These are phyloP conservation scores for Apteryx owenii DNA, from an alignment of 2,113 vertebrate genomes.

Conservation along the genomic window DNA sequence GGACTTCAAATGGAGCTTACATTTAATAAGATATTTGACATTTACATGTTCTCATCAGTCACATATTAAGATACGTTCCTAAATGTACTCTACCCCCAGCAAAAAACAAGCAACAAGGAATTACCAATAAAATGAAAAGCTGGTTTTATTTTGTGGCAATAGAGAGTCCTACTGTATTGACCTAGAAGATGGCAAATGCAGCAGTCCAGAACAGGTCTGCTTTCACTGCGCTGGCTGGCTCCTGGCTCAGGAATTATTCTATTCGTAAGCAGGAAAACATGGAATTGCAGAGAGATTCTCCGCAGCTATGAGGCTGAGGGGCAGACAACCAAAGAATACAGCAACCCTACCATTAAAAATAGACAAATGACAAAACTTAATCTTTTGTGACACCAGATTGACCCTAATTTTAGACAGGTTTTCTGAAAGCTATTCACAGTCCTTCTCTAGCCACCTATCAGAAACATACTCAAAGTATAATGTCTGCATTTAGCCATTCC, in stretches of 20 bases:
- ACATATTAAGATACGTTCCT: neutral
- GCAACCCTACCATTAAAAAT: neutral
- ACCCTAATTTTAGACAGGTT: neutral
- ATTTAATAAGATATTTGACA: rapidly evolving
- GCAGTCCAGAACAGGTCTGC: neutral
- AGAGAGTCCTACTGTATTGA: neutral
- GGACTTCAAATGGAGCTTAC: neutral
- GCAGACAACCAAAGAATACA: neutral
- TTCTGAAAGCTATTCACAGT: neutral
- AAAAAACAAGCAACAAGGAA: neutral
- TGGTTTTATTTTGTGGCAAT: neutral
- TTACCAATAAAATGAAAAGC: neutral
- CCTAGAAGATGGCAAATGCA: neutral
- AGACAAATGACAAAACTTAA: neutral
- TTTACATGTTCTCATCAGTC: neutral
- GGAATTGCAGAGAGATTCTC: neutral
- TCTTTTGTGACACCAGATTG: neutral
- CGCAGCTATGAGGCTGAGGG: neutral
- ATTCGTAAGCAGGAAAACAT: neutral
- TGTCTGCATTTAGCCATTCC: neutral
- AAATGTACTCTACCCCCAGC: neutral
- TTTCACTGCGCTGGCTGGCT: neutral
- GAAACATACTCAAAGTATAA: neutral
- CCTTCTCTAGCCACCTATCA: neutral
- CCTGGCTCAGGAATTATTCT: neutral